Conservation (phyloP, 2,113 vertebrate species). For the Sturnira hondurensis region DNA sequence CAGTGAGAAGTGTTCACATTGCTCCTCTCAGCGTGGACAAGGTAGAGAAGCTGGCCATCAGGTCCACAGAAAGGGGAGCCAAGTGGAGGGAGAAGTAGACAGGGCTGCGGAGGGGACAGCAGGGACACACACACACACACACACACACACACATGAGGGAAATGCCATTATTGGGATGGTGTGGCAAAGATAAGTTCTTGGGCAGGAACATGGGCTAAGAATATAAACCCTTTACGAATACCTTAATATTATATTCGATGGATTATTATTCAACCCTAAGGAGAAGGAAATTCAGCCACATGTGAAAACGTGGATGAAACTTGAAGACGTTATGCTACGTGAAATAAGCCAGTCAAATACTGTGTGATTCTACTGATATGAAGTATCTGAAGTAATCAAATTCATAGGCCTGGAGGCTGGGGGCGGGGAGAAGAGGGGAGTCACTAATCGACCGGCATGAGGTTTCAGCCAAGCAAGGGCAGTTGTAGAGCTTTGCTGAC, state of each 20-base stretch:
- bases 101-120: background rate
- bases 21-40: background rate
- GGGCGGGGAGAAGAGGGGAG: background rate
- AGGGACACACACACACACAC: background rate
- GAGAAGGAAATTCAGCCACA: background rate
- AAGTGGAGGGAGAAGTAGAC: background rate
- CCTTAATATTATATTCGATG: background rate
- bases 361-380: background rate
- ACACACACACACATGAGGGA: fast-evolving
- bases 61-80: background rate
- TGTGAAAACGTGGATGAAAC: background rate
- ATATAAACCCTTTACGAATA: background rate
- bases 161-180: background rate
- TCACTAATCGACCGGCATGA: background rate
- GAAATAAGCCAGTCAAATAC: background rate
- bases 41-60: background rate
- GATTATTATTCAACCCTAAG: background rate
- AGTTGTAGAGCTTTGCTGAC: background rate
- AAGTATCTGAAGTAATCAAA: background rate
- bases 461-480: background rate
- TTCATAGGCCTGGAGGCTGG: background rate
- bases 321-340: background rate
- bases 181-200: background rate
- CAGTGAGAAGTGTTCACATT: background rate
- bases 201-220: background rate